These are phyloP conservation scores for Polypterus senegalus DNA, from an alignment of 2,113 vertebrate genomes.

Conservation along the genomic window DNA sequence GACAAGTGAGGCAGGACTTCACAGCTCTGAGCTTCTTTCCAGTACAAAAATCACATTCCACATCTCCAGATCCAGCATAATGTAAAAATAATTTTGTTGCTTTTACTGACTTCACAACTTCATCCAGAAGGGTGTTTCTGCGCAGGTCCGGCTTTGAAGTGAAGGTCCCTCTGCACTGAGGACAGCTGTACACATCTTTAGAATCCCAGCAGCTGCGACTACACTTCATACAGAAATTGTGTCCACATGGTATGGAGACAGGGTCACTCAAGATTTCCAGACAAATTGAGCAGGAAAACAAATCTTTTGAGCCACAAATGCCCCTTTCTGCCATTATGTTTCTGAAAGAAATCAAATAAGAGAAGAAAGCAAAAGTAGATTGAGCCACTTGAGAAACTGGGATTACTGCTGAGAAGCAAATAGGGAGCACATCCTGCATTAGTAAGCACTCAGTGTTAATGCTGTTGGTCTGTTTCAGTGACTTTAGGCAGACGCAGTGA, in stretches of 20 bases:
- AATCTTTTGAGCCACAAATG: no score
- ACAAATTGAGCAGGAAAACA: constrained; percentile 13
- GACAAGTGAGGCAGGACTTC: constrained; percentile 35
- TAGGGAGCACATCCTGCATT: no score
- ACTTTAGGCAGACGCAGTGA: no score
- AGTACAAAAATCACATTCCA: constrained; percentile 17
- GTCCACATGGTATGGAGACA: constrained; percentile 35
- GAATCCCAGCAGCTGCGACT: constrained; percentile 28
- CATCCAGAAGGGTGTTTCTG: constrained; percentile 25
- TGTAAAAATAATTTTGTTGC: background rate
- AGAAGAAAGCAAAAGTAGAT: no score
- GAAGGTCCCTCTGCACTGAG: constrained; percentile 33
- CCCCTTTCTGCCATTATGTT: no score
- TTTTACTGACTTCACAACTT: constrained; percentile 28
- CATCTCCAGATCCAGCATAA: background rate
- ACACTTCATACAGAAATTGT: constrained; percentile 39
- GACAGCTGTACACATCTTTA: constrained; percentile 16
- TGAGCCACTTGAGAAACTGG: no score
- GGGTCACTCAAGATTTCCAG: constrained; percentile 30
- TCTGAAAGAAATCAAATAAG: no score
- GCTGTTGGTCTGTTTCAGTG: no score
- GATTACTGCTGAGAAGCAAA: no score
- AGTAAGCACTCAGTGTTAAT: no score
- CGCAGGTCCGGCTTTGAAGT: constrained; percentile 17
- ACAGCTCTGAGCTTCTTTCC: background rate